phyloP scores from a whole-genome alignment of 2,888 invertebrate genomes.

The Tipula unca region DNA sequence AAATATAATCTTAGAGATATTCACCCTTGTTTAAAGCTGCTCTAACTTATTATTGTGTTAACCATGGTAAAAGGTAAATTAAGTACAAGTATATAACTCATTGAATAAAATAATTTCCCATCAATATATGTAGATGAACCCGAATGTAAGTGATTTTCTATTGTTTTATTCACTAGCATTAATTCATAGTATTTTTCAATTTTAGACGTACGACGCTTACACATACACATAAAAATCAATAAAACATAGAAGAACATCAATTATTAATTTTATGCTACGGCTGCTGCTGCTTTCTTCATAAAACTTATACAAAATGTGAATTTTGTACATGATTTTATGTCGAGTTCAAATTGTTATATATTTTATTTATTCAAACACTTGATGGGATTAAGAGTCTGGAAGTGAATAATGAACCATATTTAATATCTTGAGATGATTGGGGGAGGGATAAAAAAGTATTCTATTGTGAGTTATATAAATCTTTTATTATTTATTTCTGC shows the following conservation, averaged over 20 bases:
- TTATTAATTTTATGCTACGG: background rate
- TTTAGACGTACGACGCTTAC: background rate
- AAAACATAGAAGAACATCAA: background rate
- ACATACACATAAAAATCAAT: background rate
- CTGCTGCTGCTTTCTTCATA: background rate
- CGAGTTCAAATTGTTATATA: background rate
- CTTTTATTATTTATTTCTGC: background rate
- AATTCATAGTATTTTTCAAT: background rate
- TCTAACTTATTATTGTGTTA: background rate
- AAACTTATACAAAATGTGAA: background rate
- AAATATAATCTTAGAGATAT: background rate
- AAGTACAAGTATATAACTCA: too few relatives aligned
- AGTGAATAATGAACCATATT: background rate
- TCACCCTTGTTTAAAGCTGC: background rate
- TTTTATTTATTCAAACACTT: background rate
- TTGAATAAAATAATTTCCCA: too few relatives aligned
- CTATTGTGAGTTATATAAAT: background rate
- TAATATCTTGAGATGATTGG: background rate
- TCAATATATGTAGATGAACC: too few relatives aligned
- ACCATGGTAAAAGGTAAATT: background rate
- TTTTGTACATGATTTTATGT: background rate
- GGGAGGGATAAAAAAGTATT: background rate
- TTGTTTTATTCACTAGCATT: background rate
- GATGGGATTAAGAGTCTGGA: background rate
- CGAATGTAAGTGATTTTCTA: background rate